Evolutionary conservation across 2,888 invertebrate species (phyloP), one percentile per base, ranked within the genome.

Genomic region (Ectemnius lituratus): DNA sequence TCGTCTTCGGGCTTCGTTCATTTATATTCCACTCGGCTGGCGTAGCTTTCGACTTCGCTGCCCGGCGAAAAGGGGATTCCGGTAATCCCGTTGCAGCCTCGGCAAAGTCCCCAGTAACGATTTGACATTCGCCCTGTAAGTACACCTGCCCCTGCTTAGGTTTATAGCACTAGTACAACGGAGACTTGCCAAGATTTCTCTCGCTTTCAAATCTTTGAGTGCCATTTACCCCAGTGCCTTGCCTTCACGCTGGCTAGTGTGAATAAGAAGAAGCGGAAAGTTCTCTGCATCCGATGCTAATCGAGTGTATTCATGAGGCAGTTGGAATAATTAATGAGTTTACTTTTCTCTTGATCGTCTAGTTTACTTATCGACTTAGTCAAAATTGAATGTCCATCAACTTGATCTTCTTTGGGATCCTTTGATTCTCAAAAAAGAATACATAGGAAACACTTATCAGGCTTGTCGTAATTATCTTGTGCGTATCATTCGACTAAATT

Each of bases 11-110:
- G 37, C 80, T 76, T 77, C 75, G 67, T 57, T 82, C 82, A 79
- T 82, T 82, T 82, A 79, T 82, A 82, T 82, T 82, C 82, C 75
- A 68, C 78, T 80, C 82, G 82, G 80, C 80, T 73, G 61, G 71
- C 79, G 64, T 73, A 77, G 82, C 82, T 82, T 82, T 80, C 75
- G 82, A 76, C 79, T 79, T 70, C 66, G 64, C 72, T 64, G 67
- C 47, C 46, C 46, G 47, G 49, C 47, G 27, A 59, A 61, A 67
- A 52, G 67, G 63, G 66, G 65, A 61, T 62, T 49, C 23, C 49
- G 70, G 75, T 82, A 82, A 82, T 82, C 76, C 70, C 76, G 78
- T 82, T 80, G 80, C 82, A 78, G 64, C 47, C 37, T 11, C 37
- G 77, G 72, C 66, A 74, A 75, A 82, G 80, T 82, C 82, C 82